Base-by-base conservation (phyloP, 2,888 invertebrate genomes). In the Leptothorax acervorum region DNA sequence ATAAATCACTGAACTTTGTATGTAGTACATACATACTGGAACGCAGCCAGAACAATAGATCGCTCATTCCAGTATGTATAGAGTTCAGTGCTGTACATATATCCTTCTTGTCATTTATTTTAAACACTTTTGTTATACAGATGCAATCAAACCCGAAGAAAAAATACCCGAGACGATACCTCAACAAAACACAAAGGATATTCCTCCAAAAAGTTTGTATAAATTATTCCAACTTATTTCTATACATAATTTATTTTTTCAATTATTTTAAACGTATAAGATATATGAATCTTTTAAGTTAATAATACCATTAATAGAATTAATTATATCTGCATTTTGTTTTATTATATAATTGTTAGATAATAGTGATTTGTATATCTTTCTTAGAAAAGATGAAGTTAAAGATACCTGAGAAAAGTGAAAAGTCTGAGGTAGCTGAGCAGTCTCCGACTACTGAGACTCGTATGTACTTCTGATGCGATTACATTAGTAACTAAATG, bases 391-490 rank as follows among this genome's bases (percentile, higher is more conserved):
- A 62, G 28, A 31, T 3, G 12, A 62, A 60, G 11, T 28, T 74
- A 12, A 51, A 70, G 35, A 3, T 2, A 15, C 28, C 42, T 6
- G 31, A 74, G n/a, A n/a, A 23, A 39, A 71, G 12, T 35, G 23
- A 71, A n/a, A 18, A 65, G 3, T 35, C 66, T 5, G 18, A 63
- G 9, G 8, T 45, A 31, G 9, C 4, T 35, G 35, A 35, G 6
- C 35, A 35, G 6, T 6, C 6, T 35, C 35, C 35, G 35, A 35
- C 35, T 35, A 6, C 35, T 35, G 6, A 35, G 53, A 76, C 3
- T 53, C 53, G 76, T 76, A 76, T 12, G 76, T 68, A 68, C 12
- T 76, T 76, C 5, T 75, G 15, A 48, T 28, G 1, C n/a, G 18
- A 39, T 45, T 18, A 35, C 35, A 35, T 11, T 57, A 79, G 9